Evolutionary conservation across 2,888 invertebrate species (phyloP), one percentile per base, ranked within the genome.

Genomic region (Orthosia cruda): DNA sequence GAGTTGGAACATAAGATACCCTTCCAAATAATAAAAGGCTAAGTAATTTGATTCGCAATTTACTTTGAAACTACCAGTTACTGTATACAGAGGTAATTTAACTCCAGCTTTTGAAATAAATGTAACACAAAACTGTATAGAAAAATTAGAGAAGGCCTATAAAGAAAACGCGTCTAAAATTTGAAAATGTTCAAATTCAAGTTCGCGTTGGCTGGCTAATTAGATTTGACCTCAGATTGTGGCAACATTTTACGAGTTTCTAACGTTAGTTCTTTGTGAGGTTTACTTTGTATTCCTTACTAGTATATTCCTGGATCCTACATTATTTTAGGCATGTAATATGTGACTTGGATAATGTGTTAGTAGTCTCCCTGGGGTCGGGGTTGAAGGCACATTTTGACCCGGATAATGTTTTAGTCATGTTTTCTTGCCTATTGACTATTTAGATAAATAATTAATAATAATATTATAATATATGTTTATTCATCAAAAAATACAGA

Each of bases 41-140:
- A 47, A 26, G 40, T 77, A 40, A 77, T 76, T 73, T 49, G 13
- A 76, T 55, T 76, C 15, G 26, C 40, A 76, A 75, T 68, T 55
- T 61, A 20, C 68, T 68, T 68, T 68, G 61, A 68, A 68, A 18
- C 58, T 15, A 32, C 23, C 23, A 67, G n/a, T 47, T 61, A 67
- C 54, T 54, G 52, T 40, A 11, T 4, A 23, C 13, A 11, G 15
- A 45, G 12, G 47, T 26, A 67, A 52, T 59, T 52, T 26, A n/a
- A 45, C 49, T 40, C 15, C 26, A 26, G 40, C 54, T 61, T 61
- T 50, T 26, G 2, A 49, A 61, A 45, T 76, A 68, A 76, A 67
- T 61, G 20, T 18, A 20, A 18, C 23, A 20, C 54, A 26, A 70
- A 70, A 71, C 32, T 71, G 20, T 52, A 3, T 16, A 26, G 23